Evolutionary conservation across 2,797 vertebrate genomes (phyloP).

Genomic region (Cichlasoma orientale): DNA sequence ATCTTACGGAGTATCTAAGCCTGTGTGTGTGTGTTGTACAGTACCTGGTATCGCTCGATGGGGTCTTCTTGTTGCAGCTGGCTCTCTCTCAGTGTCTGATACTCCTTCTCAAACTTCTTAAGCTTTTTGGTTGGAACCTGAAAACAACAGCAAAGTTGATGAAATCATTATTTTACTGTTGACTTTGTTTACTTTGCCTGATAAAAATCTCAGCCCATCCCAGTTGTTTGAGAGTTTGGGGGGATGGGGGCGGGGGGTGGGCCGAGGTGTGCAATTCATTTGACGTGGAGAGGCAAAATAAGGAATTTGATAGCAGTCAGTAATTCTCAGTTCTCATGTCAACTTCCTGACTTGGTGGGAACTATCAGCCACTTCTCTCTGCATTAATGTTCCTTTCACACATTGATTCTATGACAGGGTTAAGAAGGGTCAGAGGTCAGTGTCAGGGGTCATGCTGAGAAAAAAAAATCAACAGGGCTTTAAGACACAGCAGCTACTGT

Average conservation of each 20-base stretch:
- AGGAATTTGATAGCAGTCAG: background rate
- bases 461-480: background rate
- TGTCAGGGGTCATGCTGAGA: background rate
- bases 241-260: rapidly evolving
- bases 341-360: background rate
- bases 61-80: slow-evolving; percentile 98
- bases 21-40: too few relatives aligned
- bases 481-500: background rate
- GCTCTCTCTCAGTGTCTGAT: slow-evolving; percentile 92
- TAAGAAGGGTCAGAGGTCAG: background rate
- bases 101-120: slow-evolving; percentile 99
- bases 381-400: background rate
- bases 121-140: slow-evolving; percentile 98
- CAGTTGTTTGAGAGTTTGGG: background rate
- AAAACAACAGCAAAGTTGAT: slow-evolving; percentile 10
- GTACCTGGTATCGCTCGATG: slow-evolving; percentile 94
- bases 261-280: background rate
- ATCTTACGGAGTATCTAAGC: too few relatives aligned
- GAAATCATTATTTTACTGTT: background rate
- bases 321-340: background rate
- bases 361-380: background rate
- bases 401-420: background rate
- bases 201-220: background rate
- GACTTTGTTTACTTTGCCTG: background rate
- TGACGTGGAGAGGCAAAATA: background rate